Evolutionary conservation across 2,797 vertebrate genomes (phyloP).

Genomic region (Lacerta viridis): DNA sequence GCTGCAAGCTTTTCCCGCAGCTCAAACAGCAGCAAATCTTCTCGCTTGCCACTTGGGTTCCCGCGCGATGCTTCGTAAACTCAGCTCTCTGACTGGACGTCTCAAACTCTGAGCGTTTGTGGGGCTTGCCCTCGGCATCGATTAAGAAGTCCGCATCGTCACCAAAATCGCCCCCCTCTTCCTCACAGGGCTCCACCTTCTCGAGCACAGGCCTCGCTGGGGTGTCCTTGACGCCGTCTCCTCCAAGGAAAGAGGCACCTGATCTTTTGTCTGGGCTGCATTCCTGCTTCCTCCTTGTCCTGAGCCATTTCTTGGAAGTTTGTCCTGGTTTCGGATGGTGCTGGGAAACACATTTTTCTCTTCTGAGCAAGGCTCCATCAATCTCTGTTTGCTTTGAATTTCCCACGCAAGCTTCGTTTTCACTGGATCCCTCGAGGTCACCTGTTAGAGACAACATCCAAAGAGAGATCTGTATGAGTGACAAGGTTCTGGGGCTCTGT

Average conservation of each 20-base stretch:
- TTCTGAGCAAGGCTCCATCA: not conserved
- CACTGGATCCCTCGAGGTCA: not conserved
- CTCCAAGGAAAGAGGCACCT: not conserved
- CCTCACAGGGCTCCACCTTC: not conserved
- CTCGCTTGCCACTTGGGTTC: constrained; percentile 64
- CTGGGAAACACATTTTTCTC: not conserved
- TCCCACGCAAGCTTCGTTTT: not conserved
- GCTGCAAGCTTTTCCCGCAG: constrained; percentile 68
- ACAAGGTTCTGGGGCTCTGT: not conserved
- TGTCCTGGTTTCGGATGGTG: not conserved
- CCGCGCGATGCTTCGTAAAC: constrained; percentile 61
- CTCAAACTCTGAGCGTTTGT: constrained; percentile 70
- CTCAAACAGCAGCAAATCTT: constrained; percentile 63
- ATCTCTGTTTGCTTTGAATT: not conserved
- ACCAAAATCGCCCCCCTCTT: not conserved
- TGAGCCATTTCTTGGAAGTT: not conserved
- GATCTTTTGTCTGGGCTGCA: not conserved
- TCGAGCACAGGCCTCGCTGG: not conserved
- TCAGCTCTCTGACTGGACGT: constrained; percentile 66
- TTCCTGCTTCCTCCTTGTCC: not conserved
- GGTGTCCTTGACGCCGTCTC: not conserved
- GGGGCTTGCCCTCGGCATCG: constrained; percentile 69
- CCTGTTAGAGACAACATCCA: not conserved
- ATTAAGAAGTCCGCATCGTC: constrained; percentile 22
- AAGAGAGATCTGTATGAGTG: not conserved